phyloP scores from a whole-genome alignment of 2,113 vertebrate species.

The Rhineura floridana region DNA sequence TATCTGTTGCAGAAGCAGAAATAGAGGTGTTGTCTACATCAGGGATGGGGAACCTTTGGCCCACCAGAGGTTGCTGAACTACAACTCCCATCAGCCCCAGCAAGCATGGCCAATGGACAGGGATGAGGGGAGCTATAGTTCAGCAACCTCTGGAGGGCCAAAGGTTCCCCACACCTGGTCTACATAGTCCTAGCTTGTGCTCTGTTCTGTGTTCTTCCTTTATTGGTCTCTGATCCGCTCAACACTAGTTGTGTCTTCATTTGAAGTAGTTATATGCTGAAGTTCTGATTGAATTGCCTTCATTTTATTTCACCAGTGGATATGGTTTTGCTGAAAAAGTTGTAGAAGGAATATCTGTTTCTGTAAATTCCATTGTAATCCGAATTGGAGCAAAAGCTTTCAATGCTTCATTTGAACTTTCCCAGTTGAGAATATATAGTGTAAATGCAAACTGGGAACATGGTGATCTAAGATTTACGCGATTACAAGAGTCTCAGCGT shows the following conservation, averaged over 20 bases:
- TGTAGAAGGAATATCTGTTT: constrained; percentile 95
- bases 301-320: constrained; percentile 83
- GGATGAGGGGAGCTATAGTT: too few relatives aligned
- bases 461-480: constrained; percentile 89
- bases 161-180: too few relatives aligned
- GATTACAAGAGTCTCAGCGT: constrained; percentile 90
- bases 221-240: neutral
- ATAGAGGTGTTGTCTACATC: too few relatives aligned
- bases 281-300: constrained; percentile 41
- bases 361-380: constrained; percentile 96
- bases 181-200: too few relatives aligned
- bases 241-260: neutral
- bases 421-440: constrained; percentile 95
- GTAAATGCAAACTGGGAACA: constrained; percentile 95
- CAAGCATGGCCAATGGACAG: too few relatives aligned
- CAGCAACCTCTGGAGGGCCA: too few relatives aligned
- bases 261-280: neutral
- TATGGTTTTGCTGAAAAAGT: constrained; percentile 99
- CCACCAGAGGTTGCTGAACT: too few relatives aligned
- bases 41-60: too few relatives aligned
- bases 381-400: constrained; percentile 97
- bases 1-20: neutral
- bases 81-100: too few relatives aligned
- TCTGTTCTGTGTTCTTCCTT: neutral
- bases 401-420: constrained; percentile 97